Conservation (phyloP, 2,888 invertebrate genomes). For the Polydrusus cervinus region DNA sequence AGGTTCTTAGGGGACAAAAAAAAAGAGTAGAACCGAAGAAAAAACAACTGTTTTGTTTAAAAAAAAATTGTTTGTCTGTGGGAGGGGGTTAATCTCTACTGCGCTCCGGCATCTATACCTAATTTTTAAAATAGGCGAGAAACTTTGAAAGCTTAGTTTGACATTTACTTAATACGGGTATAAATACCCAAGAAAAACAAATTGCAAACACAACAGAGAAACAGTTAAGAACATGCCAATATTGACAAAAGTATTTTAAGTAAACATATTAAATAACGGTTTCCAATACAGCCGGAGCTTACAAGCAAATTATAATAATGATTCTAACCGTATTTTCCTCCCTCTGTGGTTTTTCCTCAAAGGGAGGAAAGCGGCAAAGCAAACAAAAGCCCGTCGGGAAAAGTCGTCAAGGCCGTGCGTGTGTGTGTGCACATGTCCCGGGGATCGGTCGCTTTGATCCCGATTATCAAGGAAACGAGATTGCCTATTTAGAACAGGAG, state of each 20-base stretch:
- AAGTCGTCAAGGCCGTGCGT: slow-evolving; percentile 26
- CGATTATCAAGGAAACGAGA: slow-evolving; percentile 10
- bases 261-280: slow-evolving; percentile 16
- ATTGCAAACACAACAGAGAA: not conserved
- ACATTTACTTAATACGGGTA: no score
- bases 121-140: no score
- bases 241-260: slow-evolving; percentile 12
- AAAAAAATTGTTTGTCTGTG: no score
- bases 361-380: slow-evolving; percentile 14
- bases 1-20: no score
- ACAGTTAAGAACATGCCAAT: not conserved
- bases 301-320: slow-evolving; percentile 18
- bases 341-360: slow-evolving; percentile 17
- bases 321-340: slow-evolving; percentile 9
- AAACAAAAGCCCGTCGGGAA: slow-evolving; percentile 22
- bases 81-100: no score
- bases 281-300: not conserved
- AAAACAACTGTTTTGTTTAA: no score
- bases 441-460: slow-evolving; percentile 26
- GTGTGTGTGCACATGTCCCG: slow-evolving; percentile 24
- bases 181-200: not conserved
- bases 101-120: no score
- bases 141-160: no score
- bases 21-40: no score
- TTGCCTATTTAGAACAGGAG: slow-evolving; percentile 9